A percentile compares a stretch with the other conserved stretches of the same genome.
These are phyloP conservation scores for Rhadinocentrus ornatus DNA, from an alignment of 2,797 vertebrate species.

Conservation along the genomic window DNA sequence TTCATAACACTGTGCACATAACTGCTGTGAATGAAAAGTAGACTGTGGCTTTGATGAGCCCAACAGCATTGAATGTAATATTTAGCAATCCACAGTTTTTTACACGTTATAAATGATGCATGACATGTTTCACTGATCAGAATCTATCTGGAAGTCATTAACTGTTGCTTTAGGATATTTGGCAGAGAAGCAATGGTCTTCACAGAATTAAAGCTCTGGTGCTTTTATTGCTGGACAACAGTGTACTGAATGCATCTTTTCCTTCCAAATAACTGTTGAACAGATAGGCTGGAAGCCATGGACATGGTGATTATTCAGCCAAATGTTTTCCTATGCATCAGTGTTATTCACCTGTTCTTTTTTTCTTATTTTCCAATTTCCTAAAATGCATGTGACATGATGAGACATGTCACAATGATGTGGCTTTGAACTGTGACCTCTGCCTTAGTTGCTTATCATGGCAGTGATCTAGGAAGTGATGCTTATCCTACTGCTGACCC, in stretches of 20 bases:
- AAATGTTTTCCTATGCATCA: neutral
- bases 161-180: slow-evolving; percentile 4
- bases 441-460: neutral
- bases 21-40: slow-evolving; percentile 16
- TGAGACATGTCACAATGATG: neutral
- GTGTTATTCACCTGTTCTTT: neutral
- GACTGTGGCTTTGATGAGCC: slow-evolving; percentile 51
- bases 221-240: neutral
- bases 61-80: slow-evolving; percentile 44
- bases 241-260: neutral
- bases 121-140: slow-evolving; percentile 45
- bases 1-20: slow-evolving; percentile 3
- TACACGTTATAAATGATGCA: slow-evolving; percentile 44
- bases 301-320: neutral
- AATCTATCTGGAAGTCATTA: slow-evolving; percentile 58
- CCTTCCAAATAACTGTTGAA: neutral
- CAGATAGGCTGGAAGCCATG: neutral
- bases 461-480: neutral
- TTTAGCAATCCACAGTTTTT: slow-evolving; percentile 48
- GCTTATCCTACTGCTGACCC: slow-evolving; percentile 9
- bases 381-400: neutral
- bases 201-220: slow-evolving; percentile 17
- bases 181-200: slow-evolving; percentile 11
- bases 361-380: neutral
- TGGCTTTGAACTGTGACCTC: slow-evolving; percentile 6